Conservation (phyloP, 2,888 invertebrate genomes). For the Pyrrhosoma nymphula region DNA sequence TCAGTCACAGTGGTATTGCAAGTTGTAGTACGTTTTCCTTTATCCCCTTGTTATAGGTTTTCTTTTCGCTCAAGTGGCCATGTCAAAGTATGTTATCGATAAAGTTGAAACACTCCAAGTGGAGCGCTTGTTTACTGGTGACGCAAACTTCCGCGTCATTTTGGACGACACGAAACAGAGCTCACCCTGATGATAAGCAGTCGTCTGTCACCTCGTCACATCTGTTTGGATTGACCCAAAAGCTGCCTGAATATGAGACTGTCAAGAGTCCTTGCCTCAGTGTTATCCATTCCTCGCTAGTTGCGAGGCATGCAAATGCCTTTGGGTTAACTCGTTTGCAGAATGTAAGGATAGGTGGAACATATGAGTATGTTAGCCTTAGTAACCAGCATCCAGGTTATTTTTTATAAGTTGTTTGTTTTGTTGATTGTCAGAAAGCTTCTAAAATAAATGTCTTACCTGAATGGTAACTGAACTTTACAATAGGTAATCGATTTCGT, state of each 20-base stretch:
- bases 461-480: too few relatives aligned
- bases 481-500: too few relatives aligned
- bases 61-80: neutral
- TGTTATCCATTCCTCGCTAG: neutral
- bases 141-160: neutral
- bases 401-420: too few relatives aligned
- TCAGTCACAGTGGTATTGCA: neutral
- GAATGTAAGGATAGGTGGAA: too few relatives aligned
- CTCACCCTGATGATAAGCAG: neutral
- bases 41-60: neutral
- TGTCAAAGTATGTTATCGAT: neutral
- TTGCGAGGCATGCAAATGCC: too few relatives aligned
- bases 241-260: neutral
- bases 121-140: neutral
- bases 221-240: neutral
- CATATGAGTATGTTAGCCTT: too few relatives aligned
- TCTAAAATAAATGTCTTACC: too few relatives aligned
- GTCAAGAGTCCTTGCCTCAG: neutral
- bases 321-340: too few relatives aligned
- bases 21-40: neutral
- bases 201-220: neutral
- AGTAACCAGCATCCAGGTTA: too few relatives aligned
- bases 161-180: neutral
- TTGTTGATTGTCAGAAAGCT: too few relatives aligned
- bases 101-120: neutral